A percentile compares a stretch with the other conserved stretches of the same genome.
phyloP scores from a whole-genome alignment of 2,113 vertebrate species.

The Bombycilla garrulus region DNA sequence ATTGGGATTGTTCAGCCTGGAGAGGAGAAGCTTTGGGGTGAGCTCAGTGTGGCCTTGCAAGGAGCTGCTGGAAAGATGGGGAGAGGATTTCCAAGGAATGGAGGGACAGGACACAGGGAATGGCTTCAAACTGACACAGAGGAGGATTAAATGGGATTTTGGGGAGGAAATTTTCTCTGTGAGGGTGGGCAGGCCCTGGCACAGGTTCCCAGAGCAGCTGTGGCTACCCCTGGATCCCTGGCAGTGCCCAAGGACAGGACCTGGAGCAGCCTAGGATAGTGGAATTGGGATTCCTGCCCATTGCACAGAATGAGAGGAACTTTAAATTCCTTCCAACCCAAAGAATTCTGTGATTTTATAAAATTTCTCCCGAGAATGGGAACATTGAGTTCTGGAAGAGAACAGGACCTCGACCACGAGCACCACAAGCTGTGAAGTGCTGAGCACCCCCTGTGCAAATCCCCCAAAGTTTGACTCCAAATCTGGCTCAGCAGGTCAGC shows the following conservation, averaged over 20 bases:
- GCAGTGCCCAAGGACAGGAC: background rate
- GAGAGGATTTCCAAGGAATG: background rate
- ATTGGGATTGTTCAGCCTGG: background rate
- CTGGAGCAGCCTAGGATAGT: background rate
- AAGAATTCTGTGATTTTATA: background rate
- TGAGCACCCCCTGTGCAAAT: background rate
- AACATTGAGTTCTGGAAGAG: background rate
- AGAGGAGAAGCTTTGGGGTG: background rate
- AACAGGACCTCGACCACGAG: background rate
- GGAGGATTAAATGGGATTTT: background rate
- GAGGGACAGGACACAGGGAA: background rate
- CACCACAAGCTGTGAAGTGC: background rate
- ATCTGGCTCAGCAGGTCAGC: background rate
- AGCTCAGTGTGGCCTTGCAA: accelerated
- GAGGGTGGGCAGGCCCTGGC: background rate
- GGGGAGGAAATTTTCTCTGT: accelerated
- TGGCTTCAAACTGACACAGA: accelerated
- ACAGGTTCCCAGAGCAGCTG: background rate
- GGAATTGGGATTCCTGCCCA: background rate
- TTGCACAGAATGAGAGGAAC: background rate
- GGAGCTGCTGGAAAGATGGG: background rate
- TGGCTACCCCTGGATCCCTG: background rate
- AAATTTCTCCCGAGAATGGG: background rate
- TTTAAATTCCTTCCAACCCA: background rate
- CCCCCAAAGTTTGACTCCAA: background rate